A percentile compares a stretch with the other conserved stretches of the same genome.
Conservation (phyloP, 2,888 invertebrate species). For the Allophyes oxyacanthae region DNA sequence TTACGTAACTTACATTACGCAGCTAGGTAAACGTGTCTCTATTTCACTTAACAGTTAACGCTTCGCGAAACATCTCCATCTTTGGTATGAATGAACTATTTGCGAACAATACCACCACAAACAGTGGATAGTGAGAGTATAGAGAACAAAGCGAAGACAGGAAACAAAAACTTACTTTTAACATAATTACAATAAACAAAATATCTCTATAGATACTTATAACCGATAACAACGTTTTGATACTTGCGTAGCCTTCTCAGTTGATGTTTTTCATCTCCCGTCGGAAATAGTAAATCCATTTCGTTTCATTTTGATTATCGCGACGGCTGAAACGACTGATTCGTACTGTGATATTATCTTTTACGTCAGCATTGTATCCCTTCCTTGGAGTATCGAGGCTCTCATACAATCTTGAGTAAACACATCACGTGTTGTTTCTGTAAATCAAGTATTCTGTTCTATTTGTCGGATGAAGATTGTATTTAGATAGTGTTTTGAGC, state of each 20-base stretch:
- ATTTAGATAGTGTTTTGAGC: constrained; percentile 49
- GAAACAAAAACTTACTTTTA: constrained; percentile 10
- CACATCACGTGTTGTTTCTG: constrained; percentile 48
- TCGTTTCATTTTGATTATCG: constrained; percentile 62
- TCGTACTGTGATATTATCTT: constrained; percentile 51
- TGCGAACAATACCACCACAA: background rate
- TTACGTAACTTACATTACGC: constrained; percentile 59
- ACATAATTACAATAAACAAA: constrained; percentile 13
- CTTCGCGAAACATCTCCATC: constrained; percentile 5
- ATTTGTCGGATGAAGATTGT: constrained; percentile 41
- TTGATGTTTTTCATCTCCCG: constrained; percentile 37
- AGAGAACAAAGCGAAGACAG: background rate
- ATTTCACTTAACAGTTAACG: constrained; percentile 17
- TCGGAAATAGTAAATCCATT: constrained; percentile 52
- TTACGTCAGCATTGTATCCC: constrained; percentile 39
- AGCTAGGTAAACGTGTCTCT: constrained; percentile 37
- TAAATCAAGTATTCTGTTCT: constrained; percentile 40
- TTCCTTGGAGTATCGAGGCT: constrained; percentile 17
- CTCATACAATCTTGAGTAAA: constrained; percentile 42
- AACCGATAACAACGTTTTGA: constrained; percentile 18
- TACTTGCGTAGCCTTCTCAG: constrained; percentile 28
- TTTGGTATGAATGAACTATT: background rate
- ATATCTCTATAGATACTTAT: constrained; percentile 16
- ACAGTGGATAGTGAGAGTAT: constrained; percentile 19
- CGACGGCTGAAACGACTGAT: constrained; percentile 47